Base-by-base conservation (phyloP, 2,888 invertebrate species). In the Chloroclysta siterata region DNA sequence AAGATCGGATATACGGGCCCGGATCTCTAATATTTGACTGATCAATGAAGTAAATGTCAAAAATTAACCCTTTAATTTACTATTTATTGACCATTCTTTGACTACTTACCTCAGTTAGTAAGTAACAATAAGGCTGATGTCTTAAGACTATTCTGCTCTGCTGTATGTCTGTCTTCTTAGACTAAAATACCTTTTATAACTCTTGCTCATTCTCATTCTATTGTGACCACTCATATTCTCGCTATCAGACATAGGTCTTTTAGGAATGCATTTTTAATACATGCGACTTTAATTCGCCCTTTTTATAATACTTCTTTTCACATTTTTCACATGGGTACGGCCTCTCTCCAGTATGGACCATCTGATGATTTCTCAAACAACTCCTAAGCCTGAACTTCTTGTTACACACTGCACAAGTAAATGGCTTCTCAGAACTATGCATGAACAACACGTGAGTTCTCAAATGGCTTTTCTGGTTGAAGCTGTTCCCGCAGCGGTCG, bases 391-490 rank as follows among this genome's bases (percentile, higher is more conserved):
- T 73, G 60, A 80, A 56, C 48, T 29, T 48, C 17, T 61, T 61
- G 11, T 46, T 61, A 11, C 61, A 61, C 2, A 53, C 4, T 0
- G 15, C 28, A 15, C 60, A 60, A 7, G 53, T 53, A 5, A 47
- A 60, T 15, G 60, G 60, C 11, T 53, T 15, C 1, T 60, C 53
- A 0, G 42, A 10, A 4, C 77, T 70, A 22, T 81, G 81, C 0
- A 77, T 53, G n/a, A 60, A 53, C 29, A 60, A 13, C 0, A 54
- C 55, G 46, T 67, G 61, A 3, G 61, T 61, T 15, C 56, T 28
- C 7, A 61, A 39, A 41, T 61, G 61, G 41, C 61, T 61, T 41
- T 61, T 61, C 46, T 61, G 61, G 10, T 65, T 28, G n/a, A 61
- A 61, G 11, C 61, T 61, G 22, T 61, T 61, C 1, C 61, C 61